Conservation (phyloP, 2,888 invertebrate species). For the Eilema caniola region DNA sequence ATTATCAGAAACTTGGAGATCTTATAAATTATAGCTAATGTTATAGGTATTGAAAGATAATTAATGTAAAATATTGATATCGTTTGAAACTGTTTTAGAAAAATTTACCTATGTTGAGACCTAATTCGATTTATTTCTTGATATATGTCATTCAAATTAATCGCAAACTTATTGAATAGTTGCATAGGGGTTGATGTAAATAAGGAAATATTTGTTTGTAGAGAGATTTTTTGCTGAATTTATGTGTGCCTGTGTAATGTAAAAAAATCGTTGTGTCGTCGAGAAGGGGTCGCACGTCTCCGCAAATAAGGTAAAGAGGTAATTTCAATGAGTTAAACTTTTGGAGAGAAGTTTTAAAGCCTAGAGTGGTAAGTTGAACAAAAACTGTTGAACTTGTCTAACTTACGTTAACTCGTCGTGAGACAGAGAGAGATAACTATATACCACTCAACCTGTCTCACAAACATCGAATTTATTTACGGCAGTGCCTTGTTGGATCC, state of each 20-base stretch:
- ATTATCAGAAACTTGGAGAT: conserved; percentile 84
- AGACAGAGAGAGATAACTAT: not conserved
- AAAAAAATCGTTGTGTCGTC: conserved; percentile 63
- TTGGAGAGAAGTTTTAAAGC: not conserved
- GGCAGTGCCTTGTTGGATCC: not conserved
- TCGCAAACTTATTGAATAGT: conserved; percentile 78
- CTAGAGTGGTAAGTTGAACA: not conserved
- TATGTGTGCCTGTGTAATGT: conserved; percentile 79
- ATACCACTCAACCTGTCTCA: not conserved
- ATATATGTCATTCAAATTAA: conserved; percentile 74
- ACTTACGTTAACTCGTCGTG: conserved; percentile 1
- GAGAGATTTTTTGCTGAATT: conserved; percentile 74
- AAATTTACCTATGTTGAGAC: conserved; percentile 85
- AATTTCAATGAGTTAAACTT: not conserved
- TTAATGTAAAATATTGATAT: conserved; percentile 81
- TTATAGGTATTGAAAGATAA: conserved; percentile 83
- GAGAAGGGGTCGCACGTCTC: conserved; percentile 36
- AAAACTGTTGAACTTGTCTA: not conserved
- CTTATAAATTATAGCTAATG: conserved; percentile 86
- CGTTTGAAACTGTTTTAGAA: conserved; percentile 85
- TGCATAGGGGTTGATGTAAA: conserved; percentile 80
- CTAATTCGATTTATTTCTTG: conserved; percentile 78
- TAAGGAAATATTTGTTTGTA: conserved; percentile 76
- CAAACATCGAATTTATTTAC: not conserved
- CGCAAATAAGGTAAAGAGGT: not conserved